Percentiles rank a stretch among this genome's conserved stretches.
These are phyloP conservation scores for Haliclona indistincta DNA, from an alignment of 37 sponge, comb jelly and placozoan genomes.

Conservation along the genomic window DNA sequence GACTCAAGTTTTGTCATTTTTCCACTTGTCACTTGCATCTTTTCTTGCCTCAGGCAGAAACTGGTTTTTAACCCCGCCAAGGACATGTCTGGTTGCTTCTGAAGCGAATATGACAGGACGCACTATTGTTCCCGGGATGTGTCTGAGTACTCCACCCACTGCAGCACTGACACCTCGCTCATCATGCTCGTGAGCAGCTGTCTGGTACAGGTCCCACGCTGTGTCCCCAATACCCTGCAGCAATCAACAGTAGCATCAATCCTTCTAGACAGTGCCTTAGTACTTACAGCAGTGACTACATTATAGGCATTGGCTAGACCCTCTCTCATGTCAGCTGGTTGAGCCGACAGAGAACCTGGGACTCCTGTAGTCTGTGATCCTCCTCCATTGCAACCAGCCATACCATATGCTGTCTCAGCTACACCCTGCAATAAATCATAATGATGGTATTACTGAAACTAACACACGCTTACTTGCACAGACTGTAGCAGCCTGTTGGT, in stretches of 20 bases:
- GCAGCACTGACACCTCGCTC: constrained; percentile 79
- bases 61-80: constrained; percentile 91
- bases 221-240: constrained; percentile 81
- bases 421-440: not conserved
- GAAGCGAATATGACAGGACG: constrained; percentile 82
- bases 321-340: constrained; percentile 85
- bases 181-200: constrained; percentile 68
- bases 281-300: constrained; percentile 64
- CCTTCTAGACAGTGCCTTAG: not conserved
- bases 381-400: constrained; percentile 40
- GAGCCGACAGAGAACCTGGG: constrained; percentile 3
- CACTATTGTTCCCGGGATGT: constrained; percentile 74
- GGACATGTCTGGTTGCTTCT: constrained; percentile 81
- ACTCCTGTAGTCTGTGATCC: not conserved
- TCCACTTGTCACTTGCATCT: constrained; percentile 83
- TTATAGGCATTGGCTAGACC: constrained; percentile 89
- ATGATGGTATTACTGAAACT: not conserved
- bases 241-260: not conserved
- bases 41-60: constrained; percentile 84
- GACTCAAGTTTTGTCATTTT: constrained; percentile 8
- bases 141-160: constrained; percentile 81
- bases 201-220: constrained; percentile 50
- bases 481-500: constrained; percentile 70
- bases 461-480: constrained; percentile 73
- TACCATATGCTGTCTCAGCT: constrained; percentile 78